Evolutionary conservation across 2,888 invertebrate species (phyloP).

Genomic region (Hemithea aestivaria): DNA sequence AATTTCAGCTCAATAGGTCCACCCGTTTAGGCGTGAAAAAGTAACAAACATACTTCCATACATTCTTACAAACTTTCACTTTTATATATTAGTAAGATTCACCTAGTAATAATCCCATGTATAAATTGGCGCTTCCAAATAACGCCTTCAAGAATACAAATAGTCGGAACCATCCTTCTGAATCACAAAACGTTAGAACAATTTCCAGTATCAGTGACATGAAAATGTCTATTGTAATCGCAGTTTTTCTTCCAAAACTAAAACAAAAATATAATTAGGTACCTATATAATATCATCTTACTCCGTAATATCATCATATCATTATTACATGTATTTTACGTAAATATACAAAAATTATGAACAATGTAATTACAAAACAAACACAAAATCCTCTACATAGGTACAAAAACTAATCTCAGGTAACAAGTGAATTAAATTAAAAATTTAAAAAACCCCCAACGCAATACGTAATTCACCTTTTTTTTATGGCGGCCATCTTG

Average conservation of each 20-base stretch:
- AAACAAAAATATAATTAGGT: constrained; percentile 23
- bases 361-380: too few relatives aligned
- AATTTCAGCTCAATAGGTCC: too few relatives aligned
- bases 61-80: too few relatives aligned
- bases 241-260: constrained; percentile 61
- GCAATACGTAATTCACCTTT: too few relatives aligned
- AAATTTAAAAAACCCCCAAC: too few relatives aligned
- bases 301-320: too few relatives aligned
- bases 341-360: too few relatives aligned
- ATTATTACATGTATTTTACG: too few relatives aligned
- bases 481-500: too few relatives aligned
- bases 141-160: constrained; percentile 57
- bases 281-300: neutral
- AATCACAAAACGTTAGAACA: constrained; percentile 54
- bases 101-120: constrained; percentile 57
- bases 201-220: constrained; percentile 45
- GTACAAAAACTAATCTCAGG: too few relatives aligned
- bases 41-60: neutral
- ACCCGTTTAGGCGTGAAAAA: neutral
- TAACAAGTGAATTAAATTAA: too few relatives aligned
- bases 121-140: constrained; percentile 52
- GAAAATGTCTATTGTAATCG: constrained; percentile 42
- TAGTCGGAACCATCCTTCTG: constrained; percentile 61
- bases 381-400: too few relatives aligned
- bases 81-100: constrained; percentile 20